phyloP scores from a whole-genome alignment of 2,797 vertebrate species.

The Dromococcyx pavoninus region DNA sequence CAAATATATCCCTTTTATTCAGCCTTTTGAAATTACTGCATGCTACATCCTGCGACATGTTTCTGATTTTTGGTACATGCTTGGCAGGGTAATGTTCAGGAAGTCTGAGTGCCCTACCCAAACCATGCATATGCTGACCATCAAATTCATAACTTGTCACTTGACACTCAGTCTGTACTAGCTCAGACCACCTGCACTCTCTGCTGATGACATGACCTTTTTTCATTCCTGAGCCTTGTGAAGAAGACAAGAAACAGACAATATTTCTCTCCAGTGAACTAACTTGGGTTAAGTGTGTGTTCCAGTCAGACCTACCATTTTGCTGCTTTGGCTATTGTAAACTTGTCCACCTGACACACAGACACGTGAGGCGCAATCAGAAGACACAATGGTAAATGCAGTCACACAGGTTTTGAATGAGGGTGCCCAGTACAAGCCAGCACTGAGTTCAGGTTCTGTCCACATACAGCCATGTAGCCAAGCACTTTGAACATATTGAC shows the following conservation, averaged over 20 bases:
- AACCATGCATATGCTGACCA: background rate
- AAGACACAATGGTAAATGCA: background rate
- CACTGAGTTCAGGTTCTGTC: no score
- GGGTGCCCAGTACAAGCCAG: background rate
- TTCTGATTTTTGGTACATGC: background rate
- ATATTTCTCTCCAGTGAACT: background rate
- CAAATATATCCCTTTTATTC: no score
- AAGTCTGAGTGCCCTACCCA: background rate
- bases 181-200: background rate
- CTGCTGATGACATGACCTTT: background rate
- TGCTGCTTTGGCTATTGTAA: background rate
- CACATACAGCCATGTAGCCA: no score
- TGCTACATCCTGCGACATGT: background rate
- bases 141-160: background rate
- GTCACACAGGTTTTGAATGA: background rate
- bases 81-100: background rate
- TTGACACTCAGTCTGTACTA: background rate
- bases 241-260: background rate
- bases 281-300: background rate
- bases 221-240: background rate
- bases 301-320: background rate
- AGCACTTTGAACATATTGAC: no score
- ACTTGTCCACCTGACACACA: background rate
- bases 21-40: background rate
- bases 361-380: background rate